phyloP scores from a whole-genome alignment of 2,113 vertebrate species.

The Megalops atlanticus region DNA sequence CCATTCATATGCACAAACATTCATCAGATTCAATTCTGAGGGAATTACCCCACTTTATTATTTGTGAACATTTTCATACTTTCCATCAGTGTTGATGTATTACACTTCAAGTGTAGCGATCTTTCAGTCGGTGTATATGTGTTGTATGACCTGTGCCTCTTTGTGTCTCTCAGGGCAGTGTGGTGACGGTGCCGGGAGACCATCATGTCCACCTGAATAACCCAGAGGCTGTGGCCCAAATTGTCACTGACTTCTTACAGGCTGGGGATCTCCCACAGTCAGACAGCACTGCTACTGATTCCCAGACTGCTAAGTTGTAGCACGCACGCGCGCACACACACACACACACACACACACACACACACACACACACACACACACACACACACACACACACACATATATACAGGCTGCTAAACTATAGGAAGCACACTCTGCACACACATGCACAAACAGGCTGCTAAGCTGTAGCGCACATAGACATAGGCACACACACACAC shows the following conservation, averaged over 20 bases:
- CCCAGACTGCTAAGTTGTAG: slow-evolving; percentile 6
- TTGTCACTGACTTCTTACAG: slow-evolving; percentile 59
- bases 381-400: background rate
- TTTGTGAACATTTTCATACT: background rate
- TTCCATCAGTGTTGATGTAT: slow-evolving; percentile 18
- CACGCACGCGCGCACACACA: background rate
- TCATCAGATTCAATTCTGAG: background rate
- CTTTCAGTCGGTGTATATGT: background rate
- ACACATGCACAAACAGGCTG: background rate
- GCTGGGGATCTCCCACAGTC: slow-evolving; percentile 30
- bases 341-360: background rate
- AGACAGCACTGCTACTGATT: background rate
- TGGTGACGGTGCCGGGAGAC: slow-evolving; percentile 48
- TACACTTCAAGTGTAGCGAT: too few relatives aligned
- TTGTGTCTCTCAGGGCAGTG: slow-evolving; percentile 42
- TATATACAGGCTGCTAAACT: slow-evolving; percentile 36
- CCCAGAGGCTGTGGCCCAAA: slow-evolving; percentile 45
- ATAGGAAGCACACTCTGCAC: slow-evolving; percentile 30
- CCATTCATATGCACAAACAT: too few relatives aligned
- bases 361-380: background rate
- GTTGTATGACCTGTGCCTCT: slow-evolving; percentile 18
- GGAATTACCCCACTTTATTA: background rate
- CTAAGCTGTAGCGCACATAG: too few relatives aligned
- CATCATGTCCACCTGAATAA: slow-evolving; percentile 61
- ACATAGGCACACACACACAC: background rate